Conservation (phyloP, 2,113 vertebrate species). For the Thunnus maccoyii region DNA sequence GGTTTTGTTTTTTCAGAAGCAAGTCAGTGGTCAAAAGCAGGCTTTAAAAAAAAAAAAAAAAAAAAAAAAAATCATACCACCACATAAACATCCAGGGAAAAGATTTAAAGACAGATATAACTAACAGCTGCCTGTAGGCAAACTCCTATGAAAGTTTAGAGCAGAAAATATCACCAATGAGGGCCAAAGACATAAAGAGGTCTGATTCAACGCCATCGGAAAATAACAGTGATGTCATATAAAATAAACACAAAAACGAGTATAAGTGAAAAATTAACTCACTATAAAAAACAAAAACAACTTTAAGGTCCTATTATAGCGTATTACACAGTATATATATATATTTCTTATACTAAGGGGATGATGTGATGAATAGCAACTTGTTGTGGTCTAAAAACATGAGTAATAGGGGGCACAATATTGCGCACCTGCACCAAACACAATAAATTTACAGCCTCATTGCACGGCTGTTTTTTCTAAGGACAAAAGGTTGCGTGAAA, state of each 20-base stretch:
- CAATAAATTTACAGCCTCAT: neutral
- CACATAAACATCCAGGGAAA: neutral
- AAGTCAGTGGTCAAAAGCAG: neutral
- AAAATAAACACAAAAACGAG: neutral
- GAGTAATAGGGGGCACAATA: constrained; percentile 37
- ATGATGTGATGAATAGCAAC: neutral
- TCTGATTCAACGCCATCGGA: neutral
- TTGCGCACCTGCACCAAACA: constrained; percentile 68
- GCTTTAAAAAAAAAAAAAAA: neutral
- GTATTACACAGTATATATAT: neutral
- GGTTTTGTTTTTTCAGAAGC: neutral
- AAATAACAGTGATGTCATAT: neutral
- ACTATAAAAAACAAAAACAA: neutral
- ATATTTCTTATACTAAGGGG: neutral
- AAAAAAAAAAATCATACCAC: neutral
- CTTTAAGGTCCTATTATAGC: neutral
- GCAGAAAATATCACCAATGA: neutral
- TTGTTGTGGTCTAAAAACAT: constrained; percentile 33
- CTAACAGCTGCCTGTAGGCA: constrained; percentile 24
- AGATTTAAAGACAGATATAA: neutral
- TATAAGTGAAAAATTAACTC: no score
- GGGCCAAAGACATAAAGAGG: neutral
- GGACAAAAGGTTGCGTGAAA: constrained; percentile 55
- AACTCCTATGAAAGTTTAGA: neutral
- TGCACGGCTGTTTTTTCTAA: neutral